Evolutionary conservation across 2,888 invertebrate genomes (phyloP), one percentile per base, ranked within the genome.

Genomic region (Petrophora chlorosata): DNA sequence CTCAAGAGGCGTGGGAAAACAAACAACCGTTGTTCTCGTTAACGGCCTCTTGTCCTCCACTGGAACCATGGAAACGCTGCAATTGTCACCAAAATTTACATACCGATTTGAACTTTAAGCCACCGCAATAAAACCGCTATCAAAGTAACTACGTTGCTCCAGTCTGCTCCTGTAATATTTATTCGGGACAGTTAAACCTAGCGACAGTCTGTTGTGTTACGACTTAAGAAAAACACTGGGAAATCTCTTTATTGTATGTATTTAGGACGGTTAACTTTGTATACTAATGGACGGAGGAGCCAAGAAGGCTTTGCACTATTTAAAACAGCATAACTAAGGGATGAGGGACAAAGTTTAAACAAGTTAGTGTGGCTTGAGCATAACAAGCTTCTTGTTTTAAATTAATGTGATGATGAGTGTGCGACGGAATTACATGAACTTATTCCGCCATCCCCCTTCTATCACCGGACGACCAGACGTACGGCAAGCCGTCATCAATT

Each of bases 1-100:
- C 62, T 74, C 70, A 71, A 78, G 78, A 76, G 76, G 63, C 82
- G 83, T 86, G 85, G 77, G 85, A 87, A 85, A 76, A 80, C 76
- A 84, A 85, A 85, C 82, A 83, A 74, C 70, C 70, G 67, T 59
- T 65, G 70, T 69, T 71, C 80, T 83, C 74, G 79, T 79, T 84
- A 83, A 73, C 76, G 58, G 67, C 63, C 76, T 78, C 81, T 80
- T 77, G 75, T 81, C 65, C 67, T 67, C 59, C 59, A 63, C 64
- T 57, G 63, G 64, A 69, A 60, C 65, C 63, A 59, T 63, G 58
- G 65, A 67, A 66, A 60, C 51, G 62, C 65, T 67, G 65, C 73
- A 69, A 74, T 70, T 67, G 67, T 68, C 68, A 59, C 61, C 52
- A 46, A 62, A 53, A 50, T 59, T 56, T 54, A 52, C 53, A 65